Percentiles rank a stretch among this genome's conserved stretches.
Conservation (phyloP, 2,797 vertebrate species). For the Alcedo atthis region DNA sequence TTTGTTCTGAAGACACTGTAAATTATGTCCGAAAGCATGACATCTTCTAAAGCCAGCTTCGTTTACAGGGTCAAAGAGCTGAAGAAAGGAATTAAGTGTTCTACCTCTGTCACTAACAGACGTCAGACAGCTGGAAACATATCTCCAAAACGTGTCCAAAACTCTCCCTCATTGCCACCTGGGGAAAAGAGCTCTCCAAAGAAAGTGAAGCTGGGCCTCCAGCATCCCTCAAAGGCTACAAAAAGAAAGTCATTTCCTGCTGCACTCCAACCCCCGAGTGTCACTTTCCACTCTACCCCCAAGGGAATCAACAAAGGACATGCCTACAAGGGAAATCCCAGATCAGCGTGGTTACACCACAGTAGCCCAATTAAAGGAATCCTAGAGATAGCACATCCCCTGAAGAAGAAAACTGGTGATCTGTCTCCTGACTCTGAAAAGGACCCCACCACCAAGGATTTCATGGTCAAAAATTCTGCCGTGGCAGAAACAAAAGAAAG, state of each 20-base stretch:
- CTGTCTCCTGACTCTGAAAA: constrained; percentile 14
- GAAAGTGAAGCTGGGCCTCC: constrained; percentile 81
- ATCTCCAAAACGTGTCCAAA: constrained; percentile 80
- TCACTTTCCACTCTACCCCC: constrained; percentile 79
- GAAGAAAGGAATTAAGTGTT: constrained; percentile 78
- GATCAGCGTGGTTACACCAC: constrained; percentile 51
- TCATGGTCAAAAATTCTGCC: background rate
- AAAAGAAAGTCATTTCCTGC: constrained; percentile 59
- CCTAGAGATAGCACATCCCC: background rate
- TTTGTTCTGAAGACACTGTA: background rate
- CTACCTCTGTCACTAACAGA: constrained; percentile 34
- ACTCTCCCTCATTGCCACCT: constrained; percentile 25
- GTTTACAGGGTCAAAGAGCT: constrained; percentile 89
- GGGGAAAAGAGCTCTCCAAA: constrained; percentile 84
- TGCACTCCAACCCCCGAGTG: constrained; percentile 1
- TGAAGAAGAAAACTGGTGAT: constrained; percentile 52
- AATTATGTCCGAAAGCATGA: background rate
- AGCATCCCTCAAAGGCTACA: constrained; percentile 31
- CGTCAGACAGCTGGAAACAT: constrained; percentile 40
- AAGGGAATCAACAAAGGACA: constrained; percentile 63
- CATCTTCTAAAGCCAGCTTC: constrained; percentile 7
- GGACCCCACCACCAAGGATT: background rate
- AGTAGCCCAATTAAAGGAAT: constrained; percentile 72
- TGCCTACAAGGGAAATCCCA: constrained; percentile 17
- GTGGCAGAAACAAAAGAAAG: background rate